Evolutionary conservation across 2,113 vertebrate genomes (phyloP), one percentile per base, ranked within the genome.

Genomic region (Egretta garzetta): DNA sequence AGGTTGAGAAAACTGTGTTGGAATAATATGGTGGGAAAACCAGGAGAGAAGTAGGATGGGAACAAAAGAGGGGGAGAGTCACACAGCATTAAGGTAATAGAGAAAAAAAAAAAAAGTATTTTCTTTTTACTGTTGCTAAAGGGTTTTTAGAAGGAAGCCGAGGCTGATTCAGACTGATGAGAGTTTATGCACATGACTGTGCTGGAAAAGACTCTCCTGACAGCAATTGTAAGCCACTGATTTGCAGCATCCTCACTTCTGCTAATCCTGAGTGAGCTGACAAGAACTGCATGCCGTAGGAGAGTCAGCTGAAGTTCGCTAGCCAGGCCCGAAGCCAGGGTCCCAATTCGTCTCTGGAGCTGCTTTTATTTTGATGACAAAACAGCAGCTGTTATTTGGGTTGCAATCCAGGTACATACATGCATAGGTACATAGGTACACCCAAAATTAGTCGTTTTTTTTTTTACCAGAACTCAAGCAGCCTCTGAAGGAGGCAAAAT

Each of bases 171-270:
- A 92, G 73, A 15, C 17, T 9, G 77, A 47, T 49, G 73, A 75
- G 55, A 49, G 45, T 85, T 96, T 88, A 64, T 63, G 86, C 94
- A 90, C 87, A 90, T 91, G 91, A 94, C 93, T 89, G 4, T 66
- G 52, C 60, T 94, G 93, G 92, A 93, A 91, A 76, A 80, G 90
- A 41, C 20, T 85, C 35, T 92, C 60, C 6, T 91, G 76, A 93
- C 86, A 94, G 75, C 21, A 32, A 49, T 5, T 85, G 50, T 47
- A 55, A 94, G 52, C n/a, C 72, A 6, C 77, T 71, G 86, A 92
- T 84, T 86, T 90, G 72, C 88, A 96, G 90, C 74, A 96, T 86
- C 88, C 88, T 87, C 52, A 6, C 52, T 95, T 73, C 87, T 93
- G 60, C 74, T 79, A 70, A 93, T 53, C 52, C 28, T 10, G 32